These are phyloP conservation scores for Andricus quercusramuli DNA, from an alignment of 2,888 invertebrate genomes.

Conservation along the genomic window DNA sequence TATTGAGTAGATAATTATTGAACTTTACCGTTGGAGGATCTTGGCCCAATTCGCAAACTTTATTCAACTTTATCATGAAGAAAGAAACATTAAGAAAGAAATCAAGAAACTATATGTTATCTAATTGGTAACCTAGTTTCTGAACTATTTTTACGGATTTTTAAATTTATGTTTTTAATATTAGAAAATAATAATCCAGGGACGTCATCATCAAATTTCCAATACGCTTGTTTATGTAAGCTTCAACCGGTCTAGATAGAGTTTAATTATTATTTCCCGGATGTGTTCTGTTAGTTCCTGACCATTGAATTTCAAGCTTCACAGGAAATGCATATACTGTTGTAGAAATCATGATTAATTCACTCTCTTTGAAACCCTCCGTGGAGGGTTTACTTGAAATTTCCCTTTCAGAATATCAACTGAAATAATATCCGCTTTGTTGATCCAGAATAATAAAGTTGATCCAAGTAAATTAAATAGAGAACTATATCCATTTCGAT, in stretches of 20 bases:
- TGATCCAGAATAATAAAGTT: slow-evolving; percentile 14
- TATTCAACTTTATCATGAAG: no score
- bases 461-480: neutral
- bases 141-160: no score
- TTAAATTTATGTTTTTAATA: no score
- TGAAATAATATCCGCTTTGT: neutral
- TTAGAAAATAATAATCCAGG: no score
- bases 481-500: neutral
- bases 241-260: neutral
- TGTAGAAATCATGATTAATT: neutral
- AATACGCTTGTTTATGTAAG: neutral
- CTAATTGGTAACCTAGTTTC: no score
- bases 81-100: no score
- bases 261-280: neutral
- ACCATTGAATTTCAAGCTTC: neutral
- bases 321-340: neutral
- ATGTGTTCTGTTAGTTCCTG: neutral
- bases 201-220: neutral
- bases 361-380: neutral
- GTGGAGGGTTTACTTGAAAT: neutral
- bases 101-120: no score
- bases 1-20: no score
- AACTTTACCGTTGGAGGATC: no score
- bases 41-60: no score
- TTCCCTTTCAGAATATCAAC: neutral